phyloP scores from a whole-genome alignment of 1,140 invertebrate species.

The Trachelipus rathkii region DNA sequence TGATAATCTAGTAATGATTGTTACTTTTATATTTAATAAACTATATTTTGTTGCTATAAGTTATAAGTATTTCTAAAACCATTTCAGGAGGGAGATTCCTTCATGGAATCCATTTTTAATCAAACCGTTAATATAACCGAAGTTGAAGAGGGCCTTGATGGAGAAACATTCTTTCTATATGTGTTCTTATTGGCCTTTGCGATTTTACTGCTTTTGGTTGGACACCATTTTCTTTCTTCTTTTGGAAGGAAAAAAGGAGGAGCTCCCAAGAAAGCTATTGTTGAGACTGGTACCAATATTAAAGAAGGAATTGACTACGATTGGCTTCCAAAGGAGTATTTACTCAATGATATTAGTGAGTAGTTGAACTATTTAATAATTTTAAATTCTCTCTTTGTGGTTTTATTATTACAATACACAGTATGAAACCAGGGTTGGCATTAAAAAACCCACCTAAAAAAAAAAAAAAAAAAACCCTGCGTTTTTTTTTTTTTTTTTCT shows the following conservation, averaged over 20 bases:
- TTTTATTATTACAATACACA: too few species aligned
- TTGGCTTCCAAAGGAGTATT: constrained; percentile 82
- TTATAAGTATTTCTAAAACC: too few species aligned
- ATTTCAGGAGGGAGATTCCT: constrained; percentile 63
- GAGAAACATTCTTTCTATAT: constrained; percentile 97
- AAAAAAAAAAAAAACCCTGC: too few species aligned
- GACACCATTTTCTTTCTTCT: constrained; percentile 73
- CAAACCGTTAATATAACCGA: constrained; percentile 97
- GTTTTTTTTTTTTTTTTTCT: too few species aligned
- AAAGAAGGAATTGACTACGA: constrained; percentile 91
- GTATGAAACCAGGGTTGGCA: too few species aligned
- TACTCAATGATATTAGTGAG: constrained; percentile 49
- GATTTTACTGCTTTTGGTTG: constrained; percentile 79
- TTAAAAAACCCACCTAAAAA: too few species aligned
- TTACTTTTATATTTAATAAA: too few species aligned
- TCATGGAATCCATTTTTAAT: constrained; percentile 91
- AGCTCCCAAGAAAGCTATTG: constrained; percentile 53
- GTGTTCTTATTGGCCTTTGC: constrained; percentile 85
- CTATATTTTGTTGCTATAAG: too few species aligned
- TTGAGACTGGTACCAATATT: constrained; percentile 70
- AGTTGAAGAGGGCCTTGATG: constrained; percentile 92
- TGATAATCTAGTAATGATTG: too few species aligned
- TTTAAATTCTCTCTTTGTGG: too few species aligned
- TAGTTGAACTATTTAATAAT: not conserved
- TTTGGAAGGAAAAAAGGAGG: constrained; percentile 62